phyloP scores from a whole-genome alignment of 2,113 vertebrate genomes.

The Phocoena sinus region DNA sequence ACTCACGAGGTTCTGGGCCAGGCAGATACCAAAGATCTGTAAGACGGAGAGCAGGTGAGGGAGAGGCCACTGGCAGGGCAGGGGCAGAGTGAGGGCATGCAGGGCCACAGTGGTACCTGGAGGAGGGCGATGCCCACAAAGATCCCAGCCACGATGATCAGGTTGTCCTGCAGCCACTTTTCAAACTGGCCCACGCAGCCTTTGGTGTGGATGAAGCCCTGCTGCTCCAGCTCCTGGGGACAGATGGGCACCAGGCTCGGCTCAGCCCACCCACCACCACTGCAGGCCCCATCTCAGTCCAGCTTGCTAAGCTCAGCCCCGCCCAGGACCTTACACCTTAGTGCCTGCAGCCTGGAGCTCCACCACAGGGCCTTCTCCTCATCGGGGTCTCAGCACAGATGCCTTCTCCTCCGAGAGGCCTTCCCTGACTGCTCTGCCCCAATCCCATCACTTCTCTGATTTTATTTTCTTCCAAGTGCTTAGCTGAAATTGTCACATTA shows the following conservation, averaged over 20 bases:
- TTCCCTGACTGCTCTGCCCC: background rate
- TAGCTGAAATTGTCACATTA: background rate
- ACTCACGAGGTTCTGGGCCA: conserved; percentile 92
- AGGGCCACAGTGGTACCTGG: conserved; percentile 79
- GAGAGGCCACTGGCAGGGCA: accelerated
- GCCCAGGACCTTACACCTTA: background rate
- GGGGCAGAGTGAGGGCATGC: accelerated
- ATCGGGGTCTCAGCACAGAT: background rate
- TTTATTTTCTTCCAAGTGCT: background rate
- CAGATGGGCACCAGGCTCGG: background rate
- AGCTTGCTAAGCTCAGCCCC: background rate
- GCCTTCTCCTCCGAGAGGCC: background rate
- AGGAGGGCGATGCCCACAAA: conserved; percentile 92
- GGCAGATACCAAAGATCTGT: conserved; percentile 92
- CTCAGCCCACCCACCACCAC: background rate
- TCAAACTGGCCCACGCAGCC: conserved; percentile 95
- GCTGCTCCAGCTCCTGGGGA: conserved; percentile 86
- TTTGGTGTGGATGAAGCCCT: conserved; percentile 90
- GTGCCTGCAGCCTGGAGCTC: background rate
- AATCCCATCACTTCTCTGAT: background rate
- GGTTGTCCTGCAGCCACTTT: conserved; percentile 93
- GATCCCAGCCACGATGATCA: conserved; percentile 88
- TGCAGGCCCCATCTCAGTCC: background rate
- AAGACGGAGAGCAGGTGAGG: conserved; percentile 36
- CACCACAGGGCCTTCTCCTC: background rate